These are phyloP conservation scores for Callyntrura guangdongensis DNA, from an alignment of 2,888 invertebrate species.

Conservation along the genomic window DNA sequence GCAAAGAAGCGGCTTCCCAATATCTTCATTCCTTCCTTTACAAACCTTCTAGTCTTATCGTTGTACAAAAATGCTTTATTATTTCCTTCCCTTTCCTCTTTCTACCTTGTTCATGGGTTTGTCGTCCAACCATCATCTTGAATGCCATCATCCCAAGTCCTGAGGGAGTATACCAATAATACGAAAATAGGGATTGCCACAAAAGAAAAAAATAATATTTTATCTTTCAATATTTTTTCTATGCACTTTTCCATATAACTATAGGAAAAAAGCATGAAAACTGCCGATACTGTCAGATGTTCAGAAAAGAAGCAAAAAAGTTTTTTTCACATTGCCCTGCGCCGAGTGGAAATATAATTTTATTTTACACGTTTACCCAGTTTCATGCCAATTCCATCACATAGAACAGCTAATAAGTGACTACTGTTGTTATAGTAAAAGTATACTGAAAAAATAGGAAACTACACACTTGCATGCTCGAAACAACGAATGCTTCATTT, in stretches of 20 bases:
- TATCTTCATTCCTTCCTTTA: not conserved
- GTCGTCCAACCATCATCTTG: not conserved
- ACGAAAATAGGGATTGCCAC: not conserved
- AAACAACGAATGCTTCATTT: too few relatives aligned
- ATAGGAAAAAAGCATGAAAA: not conserved
- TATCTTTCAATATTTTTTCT: too few relatives aligned
- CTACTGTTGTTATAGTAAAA: too few relatives aligned
- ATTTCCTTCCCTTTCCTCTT: constrained; percentile 33
- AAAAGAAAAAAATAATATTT: constrained; percentile 13
- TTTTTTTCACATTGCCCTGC: not conserved
- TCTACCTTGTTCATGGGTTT: not conserved
- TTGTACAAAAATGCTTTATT: constrained; percentile 33
- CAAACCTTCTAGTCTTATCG: not conserved
- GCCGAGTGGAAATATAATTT: too few relatives aligned
- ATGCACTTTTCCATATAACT: too few relatives aligned
- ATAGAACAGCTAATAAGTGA: too few relatives aligned
- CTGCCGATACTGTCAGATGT: not conserved
- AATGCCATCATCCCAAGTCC: constrained; percentile 38
- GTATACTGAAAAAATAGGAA: too few relatives aligned
- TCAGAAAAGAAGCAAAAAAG: not conserved
- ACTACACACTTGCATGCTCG: too few relatives aligned
- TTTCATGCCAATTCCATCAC: too few relatives aligned
- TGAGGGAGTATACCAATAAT: constrained; percentile 51
- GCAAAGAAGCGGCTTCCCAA: not conserved
- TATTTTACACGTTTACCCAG: too few relatives aligned